Conservation (phyloP, 1,140 invertebrate genomes). For the Apis florea region DNA sequence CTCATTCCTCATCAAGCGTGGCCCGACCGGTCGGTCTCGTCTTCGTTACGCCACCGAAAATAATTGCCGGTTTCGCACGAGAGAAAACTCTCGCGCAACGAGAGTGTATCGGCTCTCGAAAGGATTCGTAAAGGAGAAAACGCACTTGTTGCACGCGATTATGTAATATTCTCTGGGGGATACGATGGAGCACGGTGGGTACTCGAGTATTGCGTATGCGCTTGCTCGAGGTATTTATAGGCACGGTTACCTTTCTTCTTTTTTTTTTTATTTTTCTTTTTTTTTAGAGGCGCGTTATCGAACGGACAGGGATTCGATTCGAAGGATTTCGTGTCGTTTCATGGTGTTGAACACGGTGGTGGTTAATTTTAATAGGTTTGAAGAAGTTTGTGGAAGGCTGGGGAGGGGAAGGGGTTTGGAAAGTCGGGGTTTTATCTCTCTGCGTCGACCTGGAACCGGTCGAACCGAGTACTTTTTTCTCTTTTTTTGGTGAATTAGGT, state of each 20-base stretch:
- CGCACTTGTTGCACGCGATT: constrained; percentile 17
- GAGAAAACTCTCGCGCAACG: not conserved
- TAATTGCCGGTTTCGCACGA: constrained; percentile 17
- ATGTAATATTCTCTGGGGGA: constrained; percentile 17
- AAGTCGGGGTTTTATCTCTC: not conserved
- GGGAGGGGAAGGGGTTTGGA: not conserved
- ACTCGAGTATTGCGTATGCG: not conserved
- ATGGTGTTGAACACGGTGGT: too few relatives aligned
- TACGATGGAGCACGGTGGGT: constrained; percentile 3
- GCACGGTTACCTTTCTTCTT: not conserved
- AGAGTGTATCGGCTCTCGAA: not conserved
- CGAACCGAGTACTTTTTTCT: not conserved
- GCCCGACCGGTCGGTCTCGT: constrained; percentile 16
- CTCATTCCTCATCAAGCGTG: constrained; percentile 38
- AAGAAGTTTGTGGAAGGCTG: not conserved
- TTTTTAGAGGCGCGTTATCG: not conserved
- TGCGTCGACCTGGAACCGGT: not conserved
- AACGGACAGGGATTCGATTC: not conserved
- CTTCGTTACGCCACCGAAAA: constrained; percentile 32
- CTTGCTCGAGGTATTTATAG: constrained; percentile 14
- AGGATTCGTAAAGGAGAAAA: constrained; percentile 20
- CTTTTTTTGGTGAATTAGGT: too few relatives aligned
- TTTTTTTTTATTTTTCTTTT: too few relatives aligned
- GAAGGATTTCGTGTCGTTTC: not conserved
- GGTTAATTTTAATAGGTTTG: not conserved